Base-by-base conservation (phyloP, 2,888 invertebrate genomes). In the Liodrosophila aerea region DNA sequence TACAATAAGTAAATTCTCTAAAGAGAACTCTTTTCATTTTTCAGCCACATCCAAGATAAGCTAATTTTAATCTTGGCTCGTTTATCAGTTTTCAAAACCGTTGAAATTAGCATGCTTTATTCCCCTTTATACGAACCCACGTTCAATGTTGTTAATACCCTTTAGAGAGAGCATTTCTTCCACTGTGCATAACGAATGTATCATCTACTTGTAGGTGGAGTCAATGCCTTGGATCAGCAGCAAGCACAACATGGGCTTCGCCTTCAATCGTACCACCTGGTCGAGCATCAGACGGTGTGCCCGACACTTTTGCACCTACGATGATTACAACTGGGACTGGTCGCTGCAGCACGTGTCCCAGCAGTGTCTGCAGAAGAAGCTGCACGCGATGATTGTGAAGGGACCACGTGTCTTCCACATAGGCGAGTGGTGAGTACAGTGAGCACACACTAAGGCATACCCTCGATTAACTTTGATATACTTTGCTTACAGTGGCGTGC, bases 291-390 rank as follows among this genome's bases (percentile, higher is more conserved):
- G 95, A 86, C 92, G 92, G 22, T 95, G 98, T 87, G 94, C 95
- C 5, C 92, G 94, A 22, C 93, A 95, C 87, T 99, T 99, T 90
- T 99, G 99, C 90, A 93, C 94, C 1, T 98, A 97, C 90, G 99
- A 99, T 87, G 99, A 99, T 88, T 99, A 99, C 90, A 99, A 99
- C 89, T 99, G 99, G 99, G 99, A 99, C 87, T 99, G 99, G 95
- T 98, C 98, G 0, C 91, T 99, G 69, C 94, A 98, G 70, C 96
- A 97, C 88, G 92, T 98, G 47, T 96, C 97, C 0, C 96, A 97
- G 89, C 95, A 95, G 76, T 94, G 96, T 85, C 92, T 95, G 59
- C 92, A 92, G 0, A 91, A 92, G 54, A 95, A 95, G 77, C 92
- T 98, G 64, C 94, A 95, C 75, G 96, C 97, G 1, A 94, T 98